Conservation (phyloP, 2,888 invertebrate genomes). For the Thecocarcelia acutangulata region DNA sequence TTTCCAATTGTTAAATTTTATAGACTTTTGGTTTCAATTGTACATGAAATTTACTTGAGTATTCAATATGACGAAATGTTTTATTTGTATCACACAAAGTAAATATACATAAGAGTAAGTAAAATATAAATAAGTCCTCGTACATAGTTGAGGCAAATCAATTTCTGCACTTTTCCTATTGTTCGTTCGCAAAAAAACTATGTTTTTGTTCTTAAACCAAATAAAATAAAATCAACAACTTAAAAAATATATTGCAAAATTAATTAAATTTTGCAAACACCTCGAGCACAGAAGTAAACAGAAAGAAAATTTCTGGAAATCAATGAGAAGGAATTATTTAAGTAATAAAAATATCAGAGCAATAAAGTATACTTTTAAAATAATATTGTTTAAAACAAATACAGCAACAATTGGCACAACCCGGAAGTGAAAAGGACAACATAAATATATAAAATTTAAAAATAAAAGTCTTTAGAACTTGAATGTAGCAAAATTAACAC, state of each 20-base stretch:
- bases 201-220: not conserved
- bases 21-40: no score
- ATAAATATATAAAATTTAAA: not conserved
- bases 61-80: no score
- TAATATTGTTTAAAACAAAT: slow-evolving; percentile 8
- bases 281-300: slow-evolving; percentile 2
- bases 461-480: slow-evolving; percentile 46
- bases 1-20: no score
- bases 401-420: slow-evolving; percentile 13
- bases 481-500: slow-evolving; percentile 36
- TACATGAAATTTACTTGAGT: no score
- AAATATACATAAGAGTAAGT: no score
- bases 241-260: slow-evolving; percentile 29
- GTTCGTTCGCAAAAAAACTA: no score
- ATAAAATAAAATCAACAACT: not conserved
- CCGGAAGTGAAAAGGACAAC: not conserved
- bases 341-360: slow-evolving; percentile 5
- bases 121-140: no score
- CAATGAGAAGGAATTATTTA: no score
- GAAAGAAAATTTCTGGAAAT: slow-evolving; percentile 1
- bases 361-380: slow-evolving; percentile 9
- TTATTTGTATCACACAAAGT: no score
- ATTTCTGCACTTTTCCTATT: no score
- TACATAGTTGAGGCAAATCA: no score
- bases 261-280: slow-evolving; percentile 35